Evolutionary conservation across 2,888 invertebrate species (phyloP).

Genomic region (Eupithecia vulgata): DNA sequence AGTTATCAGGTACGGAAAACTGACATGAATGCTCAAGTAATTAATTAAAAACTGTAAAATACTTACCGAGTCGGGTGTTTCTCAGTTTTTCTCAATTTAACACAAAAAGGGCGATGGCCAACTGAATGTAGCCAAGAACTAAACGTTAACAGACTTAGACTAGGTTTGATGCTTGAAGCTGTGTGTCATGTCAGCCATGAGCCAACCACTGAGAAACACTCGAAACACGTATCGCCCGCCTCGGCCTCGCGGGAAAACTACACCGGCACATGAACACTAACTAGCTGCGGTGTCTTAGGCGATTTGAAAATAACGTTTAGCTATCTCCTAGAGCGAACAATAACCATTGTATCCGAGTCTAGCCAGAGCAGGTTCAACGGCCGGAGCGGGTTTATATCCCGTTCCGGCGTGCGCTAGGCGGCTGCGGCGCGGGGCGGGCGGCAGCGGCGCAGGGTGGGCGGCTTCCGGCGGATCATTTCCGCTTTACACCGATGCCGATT

Average conservation of each 20-base stretch:
- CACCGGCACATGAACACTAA: too few species aligned
- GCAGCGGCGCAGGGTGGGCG: conserved; percentile 9
- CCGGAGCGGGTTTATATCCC: conserved; percentile 19
- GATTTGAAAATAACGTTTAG: not conserved
- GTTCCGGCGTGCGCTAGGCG: conserved; percentile 6
- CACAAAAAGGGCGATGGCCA: not conserved
- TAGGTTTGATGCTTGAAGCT: not conserved
- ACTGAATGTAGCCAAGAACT: not conserved
- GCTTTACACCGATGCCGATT: conserved; percentile 16
- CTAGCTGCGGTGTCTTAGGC: not conserved
- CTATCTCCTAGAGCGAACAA: not conserved
- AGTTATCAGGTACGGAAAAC: not conserved
- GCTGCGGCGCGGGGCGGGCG: not conserved
- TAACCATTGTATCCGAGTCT: conserved; percentile 2
- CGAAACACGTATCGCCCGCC: not conserved
- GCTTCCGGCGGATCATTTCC: conserved; percentile 26
- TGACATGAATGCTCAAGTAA: not conserved
- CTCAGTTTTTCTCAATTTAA: not conserved
- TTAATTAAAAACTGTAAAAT: too few species aligned
- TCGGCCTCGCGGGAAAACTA: not conserved
- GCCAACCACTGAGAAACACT: not conserved
- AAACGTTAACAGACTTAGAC: too few species aligned
- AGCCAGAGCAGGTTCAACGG: conserved; percentile 17
- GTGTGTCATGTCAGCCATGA: too few species aligned
- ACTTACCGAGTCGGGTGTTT: too few species aligned